phyloP scores from a whole-genome alignment of 2,113 vertebrate species.

The Semnornis frantzii region DNA sequence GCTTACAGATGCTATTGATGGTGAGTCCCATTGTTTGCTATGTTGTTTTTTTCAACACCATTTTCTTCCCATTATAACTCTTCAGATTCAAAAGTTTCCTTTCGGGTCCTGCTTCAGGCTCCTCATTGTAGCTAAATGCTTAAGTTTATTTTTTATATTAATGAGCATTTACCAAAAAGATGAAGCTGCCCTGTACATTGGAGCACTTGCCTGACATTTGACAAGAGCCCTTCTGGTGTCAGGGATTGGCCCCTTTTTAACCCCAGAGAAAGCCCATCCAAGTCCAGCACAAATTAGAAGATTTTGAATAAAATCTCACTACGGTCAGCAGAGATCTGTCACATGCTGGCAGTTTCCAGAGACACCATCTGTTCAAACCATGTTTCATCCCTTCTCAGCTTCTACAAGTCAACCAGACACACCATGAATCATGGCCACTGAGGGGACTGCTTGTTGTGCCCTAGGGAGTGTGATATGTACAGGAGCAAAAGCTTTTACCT shows the following conservation, averaged over 20 bases:
- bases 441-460: neutral
- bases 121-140: neutral
- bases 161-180: neutral
- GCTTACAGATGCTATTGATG: neutral
- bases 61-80: neutral
- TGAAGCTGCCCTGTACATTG: neutral
- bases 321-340: neutral
- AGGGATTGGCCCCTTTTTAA: neutral
- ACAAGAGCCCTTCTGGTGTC: neutral
- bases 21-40: neutral
- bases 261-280: neutral
- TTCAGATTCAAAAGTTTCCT: neutral
- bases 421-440: neutral
- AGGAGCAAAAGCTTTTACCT: neutral
- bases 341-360: neutral
- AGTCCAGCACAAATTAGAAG: neutral
- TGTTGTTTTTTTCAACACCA: neutral
- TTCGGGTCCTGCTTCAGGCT: neutral
- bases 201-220: neutral
- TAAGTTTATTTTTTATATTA: neutral
- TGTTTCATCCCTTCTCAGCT: neutral
- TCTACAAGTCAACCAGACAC: conserved; percentile 10
- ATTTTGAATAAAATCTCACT: neutral
- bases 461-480: neutral
- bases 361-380: conserved; percentile 41